phyloP scores from a whole-genome alignment of 2,113 vertebrate species.

The Gallinago undulata region DNA sequence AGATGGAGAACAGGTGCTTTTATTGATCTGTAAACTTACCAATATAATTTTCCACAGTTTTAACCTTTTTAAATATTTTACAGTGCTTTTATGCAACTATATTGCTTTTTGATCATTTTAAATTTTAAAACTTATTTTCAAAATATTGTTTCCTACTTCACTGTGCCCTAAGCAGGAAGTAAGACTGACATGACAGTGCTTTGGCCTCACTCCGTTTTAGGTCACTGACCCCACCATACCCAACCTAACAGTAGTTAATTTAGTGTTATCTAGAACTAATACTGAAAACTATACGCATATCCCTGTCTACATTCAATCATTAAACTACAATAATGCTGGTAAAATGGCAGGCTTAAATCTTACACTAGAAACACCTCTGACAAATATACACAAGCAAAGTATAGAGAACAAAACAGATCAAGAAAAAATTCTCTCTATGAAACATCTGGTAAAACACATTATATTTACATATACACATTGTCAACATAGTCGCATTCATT shows the following conservation, averaged over 20 bases:
- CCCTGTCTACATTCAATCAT: constrained; percentile 92
- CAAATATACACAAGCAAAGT: constrained; percentile 89
- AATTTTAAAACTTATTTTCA: constrained; percentile 90
- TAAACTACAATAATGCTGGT: constrained; percentile 93
- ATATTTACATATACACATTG: constrained; percentile 93
- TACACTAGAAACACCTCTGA: constrained; percentile 90
- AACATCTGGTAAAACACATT: constrained; percentile 92
- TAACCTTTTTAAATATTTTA: constrained; percentile 93
- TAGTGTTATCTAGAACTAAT: constrained; percentile 90
- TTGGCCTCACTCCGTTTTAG: constrained; percentile 89
- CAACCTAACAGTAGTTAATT: constrained; percentile 91
- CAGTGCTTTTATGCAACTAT: constrained; percentile 94
- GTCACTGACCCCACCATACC: constrained; percentile 86
- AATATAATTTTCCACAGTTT: constrained; percentile 92
- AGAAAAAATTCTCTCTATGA: constrained; percentile 89
- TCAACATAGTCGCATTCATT: constrained; percentile 93
- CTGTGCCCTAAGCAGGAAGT: constrained; percentile 89
- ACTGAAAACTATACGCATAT: constrained; percentile 90
- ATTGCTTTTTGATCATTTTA: constrained; percentile 92
- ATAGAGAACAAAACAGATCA: constrained; percentile 89
- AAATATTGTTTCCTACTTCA: constrained; percentile 88
- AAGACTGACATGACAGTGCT: constrained; percentile 88
- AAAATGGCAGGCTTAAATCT: constrained; percentile 93
- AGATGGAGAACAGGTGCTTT: constrained; percentile 91
- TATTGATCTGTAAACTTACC: constrained; percentile 93